Percentiles rank a stretch among this genome's conserved stretches.
phyloP scores from a whole-genome alignment of 2,113 vertebrate species.

The Semicossyphus pulcher region DNA sequence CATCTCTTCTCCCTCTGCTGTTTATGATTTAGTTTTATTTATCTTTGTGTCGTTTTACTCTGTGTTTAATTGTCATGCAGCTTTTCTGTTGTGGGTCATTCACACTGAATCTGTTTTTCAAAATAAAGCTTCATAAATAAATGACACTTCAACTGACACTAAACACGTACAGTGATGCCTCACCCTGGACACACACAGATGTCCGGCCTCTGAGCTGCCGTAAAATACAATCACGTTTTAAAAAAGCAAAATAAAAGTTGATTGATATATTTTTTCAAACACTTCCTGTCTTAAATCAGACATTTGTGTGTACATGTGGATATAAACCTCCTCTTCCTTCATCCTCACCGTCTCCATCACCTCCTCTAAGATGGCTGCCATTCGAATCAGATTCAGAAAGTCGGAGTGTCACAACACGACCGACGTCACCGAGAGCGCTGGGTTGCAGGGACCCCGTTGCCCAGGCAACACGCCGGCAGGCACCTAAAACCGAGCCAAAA shows the following conservation, averaged over 20 bases:
- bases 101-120: neutral
- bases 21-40: neutral
- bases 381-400: slow-evolving; percentile 46
- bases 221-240: slow-evolving; percentile 14
- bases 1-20: neutral
- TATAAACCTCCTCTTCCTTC: neutral
- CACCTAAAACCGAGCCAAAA: slow-evolving; percentile 66
- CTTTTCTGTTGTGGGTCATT: neutral
- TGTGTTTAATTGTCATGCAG: neutral
- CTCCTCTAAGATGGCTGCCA: slow-evolving; percentile 57
- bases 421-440: slow-evolving; percentile 14
- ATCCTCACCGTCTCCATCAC: slow-evolving; percentile 2
- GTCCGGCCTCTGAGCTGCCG: neutral
- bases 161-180: slow-evolving; percentile 24
- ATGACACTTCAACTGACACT: slow-evolving; percentile 35
- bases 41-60: neutral
- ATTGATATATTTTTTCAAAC: no score
- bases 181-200: slow-evolving; percentile 26
- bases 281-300: no score
- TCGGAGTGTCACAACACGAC: slow-evolving; percentile 19
- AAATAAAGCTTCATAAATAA: slow-evolving; percentile 53
- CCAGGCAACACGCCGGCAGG: slow-evolving; percentile 66
- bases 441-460: slow-evolving; percentile 49
- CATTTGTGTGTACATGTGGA: no score
- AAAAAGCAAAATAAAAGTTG: neutral